Conservation (phyloP, 64 coral and sea anemone genomes). For the Montipora efflorescens region DNA sequence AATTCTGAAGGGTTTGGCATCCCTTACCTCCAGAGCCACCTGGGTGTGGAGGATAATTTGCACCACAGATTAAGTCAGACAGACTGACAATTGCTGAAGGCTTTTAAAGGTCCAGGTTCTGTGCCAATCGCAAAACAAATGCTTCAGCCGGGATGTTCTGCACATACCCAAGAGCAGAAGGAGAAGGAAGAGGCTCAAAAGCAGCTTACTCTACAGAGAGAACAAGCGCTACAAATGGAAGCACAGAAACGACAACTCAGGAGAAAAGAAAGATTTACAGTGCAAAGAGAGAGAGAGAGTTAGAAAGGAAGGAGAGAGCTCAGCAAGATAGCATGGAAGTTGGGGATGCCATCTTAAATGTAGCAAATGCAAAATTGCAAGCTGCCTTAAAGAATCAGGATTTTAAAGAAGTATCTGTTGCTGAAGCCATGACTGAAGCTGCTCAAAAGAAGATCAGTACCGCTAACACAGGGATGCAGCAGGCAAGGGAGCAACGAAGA, state of each 20-base stretch:
- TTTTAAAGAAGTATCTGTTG: conserved; percentile 70
- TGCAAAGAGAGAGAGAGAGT: conserved; percentile 64
- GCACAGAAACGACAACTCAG: not conserved
- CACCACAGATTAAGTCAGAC: not conserved
- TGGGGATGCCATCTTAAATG: conserved; percentile 53
- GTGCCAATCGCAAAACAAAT: conserved; percentile 58
- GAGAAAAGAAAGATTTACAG: too few species aligned
- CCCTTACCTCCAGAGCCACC: not conserved
- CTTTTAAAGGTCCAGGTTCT: conserved; percentile 70
- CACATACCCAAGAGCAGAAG: conserved; percentile 54
- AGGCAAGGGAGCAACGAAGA: conserved; percentile 59
- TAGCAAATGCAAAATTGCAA: conserved; percentile 51
- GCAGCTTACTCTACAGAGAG: conserved; percentile 42
- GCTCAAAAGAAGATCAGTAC: conserved; percentile 54
- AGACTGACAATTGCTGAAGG: conserved; percentile 41
- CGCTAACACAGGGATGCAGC: conserved; percentile 46
- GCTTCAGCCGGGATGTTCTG: conserved; percentile 52
- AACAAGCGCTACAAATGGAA: not conserved
- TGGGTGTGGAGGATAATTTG: conserved; percentile 1
- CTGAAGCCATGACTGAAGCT: conserved; percentile 64
- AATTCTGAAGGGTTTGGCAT: conserved; percentile 9
- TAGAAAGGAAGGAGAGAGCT: conserved; percentile 49
- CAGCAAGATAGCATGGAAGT: conserved; percentile 47
- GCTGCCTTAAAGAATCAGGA: conserved; percentile 69
- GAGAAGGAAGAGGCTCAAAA: conserved; percentile 57